Percentiles rank a stretch among this genome's conserved stretches.
These are phyloP conservation scores for Caenorhabditis imperialis DNA, from an alignment of 2,888 invertebrate genomes.

Conservation along the genomic window DNA sequence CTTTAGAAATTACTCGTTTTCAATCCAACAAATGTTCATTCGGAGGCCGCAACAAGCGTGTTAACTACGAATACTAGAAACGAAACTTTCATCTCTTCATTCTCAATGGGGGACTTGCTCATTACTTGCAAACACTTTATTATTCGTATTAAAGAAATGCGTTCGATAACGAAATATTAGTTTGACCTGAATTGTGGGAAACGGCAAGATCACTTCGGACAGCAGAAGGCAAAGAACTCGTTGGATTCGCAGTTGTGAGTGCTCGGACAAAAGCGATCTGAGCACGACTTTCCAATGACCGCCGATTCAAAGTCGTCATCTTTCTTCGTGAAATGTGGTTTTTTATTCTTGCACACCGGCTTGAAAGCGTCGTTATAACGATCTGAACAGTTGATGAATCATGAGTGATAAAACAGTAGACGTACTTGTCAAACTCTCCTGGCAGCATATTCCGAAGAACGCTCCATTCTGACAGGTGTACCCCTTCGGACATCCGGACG, in stretches of 20 bases:
- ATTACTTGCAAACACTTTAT: too few relatives aligned
- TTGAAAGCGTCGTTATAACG: conserved; percentile 32
- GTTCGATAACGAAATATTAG: too few relatives aligned
- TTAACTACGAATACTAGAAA: too few relatives aligned
- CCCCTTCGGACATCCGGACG: conserved; percentile 61
- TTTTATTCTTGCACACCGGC: conserved; percentile 45
- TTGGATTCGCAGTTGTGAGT: conserved; percentile 62
- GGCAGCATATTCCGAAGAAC: conserved; percentile 71
- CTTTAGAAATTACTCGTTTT: too few relatives aligned
- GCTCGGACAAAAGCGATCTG: conserved; percentile 72
- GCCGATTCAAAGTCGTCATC: conserved; percentile 46
- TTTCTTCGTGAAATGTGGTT: conserved; percentile 8
- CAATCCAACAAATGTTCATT: too few relatives aligned
- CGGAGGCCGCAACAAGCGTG: too few relatives aligned
- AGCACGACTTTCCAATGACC: conserved; percentile 67
- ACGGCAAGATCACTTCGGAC: conserved; percentile 55
- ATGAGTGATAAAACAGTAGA: background rate
- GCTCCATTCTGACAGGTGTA: conserved; percentile 68
- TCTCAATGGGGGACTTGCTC: too few relatives aligned
- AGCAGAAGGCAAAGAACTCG: conserved; percentile 72
- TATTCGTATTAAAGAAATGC: too few relatives aligned
- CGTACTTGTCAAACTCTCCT: conserved; percentile 31
- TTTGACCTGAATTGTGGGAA: conserved; percentile 22
- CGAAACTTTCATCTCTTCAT: too few relatives aligned
- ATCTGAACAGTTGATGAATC: conserved; percentile 28